Percentiles rank a stretch among this genome's conserved stretches.
These are phyloP conservation scores for Calcarius lapponicus DNA, from an alignment of 2,797 vertebrate genomes.

Conservation along the genomic window DNA sequence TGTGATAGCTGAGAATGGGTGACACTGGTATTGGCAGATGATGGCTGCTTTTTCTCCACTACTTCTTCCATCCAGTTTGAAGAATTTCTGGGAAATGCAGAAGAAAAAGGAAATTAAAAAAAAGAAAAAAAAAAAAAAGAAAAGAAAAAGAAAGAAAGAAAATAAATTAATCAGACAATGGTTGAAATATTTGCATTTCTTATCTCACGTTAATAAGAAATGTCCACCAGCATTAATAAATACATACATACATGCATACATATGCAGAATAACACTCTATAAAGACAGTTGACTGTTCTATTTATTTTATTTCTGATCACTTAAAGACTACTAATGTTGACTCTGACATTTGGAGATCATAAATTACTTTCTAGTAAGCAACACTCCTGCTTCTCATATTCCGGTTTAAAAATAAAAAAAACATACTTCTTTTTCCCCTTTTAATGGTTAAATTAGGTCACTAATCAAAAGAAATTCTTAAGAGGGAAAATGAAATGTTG, in stretches of 20 bases:
- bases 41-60: background rate
- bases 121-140: background rate
- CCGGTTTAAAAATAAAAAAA: constrained; percentile 48
- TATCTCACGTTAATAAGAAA: constrained; percentile 20
- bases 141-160: background rate
- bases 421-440: constrained; percentile 15
- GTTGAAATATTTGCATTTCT: constrained; percentile 54
- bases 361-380: constrained; percentile 49
- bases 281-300: background rate
- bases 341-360: constrained; percentile 71
- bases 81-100: background rate
- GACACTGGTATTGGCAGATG: background rate
- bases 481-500: constrained; percentile 78
- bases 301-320: constrained; percentile 47
- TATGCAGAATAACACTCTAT: background rate
- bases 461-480: constrained; percentile 77
- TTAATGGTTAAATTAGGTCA: constrained; percentile 82
- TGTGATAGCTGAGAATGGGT: background rate
- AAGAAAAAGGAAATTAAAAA: background rate
- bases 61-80: background rate
- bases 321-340: constrained; percentile 43
- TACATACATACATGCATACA: background rate
- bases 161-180: background rate
- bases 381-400: constrained; percentile 50
- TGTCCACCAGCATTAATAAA: background rate